Evolutionary conservation across 2,113 vertebrate genomes (phyloP), one percentile per base, ranked within the genome.

Genomic region (Nothoprocta pentlandii): DNA sequence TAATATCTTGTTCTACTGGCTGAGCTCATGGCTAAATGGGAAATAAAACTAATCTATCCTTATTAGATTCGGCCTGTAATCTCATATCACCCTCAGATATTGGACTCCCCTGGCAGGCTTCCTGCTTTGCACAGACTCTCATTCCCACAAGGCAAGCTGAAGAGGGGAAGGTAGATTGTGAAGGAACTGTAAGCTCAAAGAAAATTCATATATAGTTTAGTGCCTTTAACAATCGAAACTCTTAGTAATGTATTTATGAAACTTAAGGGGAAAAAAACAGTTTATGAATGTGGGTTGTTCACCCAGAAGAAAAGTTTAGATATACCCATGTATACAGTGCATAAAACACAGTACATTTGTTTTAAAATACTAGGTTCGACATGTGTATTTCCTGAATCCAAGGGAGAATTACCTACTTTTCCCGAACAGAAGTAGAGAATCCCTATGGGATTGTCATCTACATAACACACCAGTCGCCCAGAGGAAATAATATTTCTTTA

Each of bases 11-110:
- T 64, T 95, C 82, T 94, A 87, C 69, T 63, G 82, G 75, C 73
- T 95, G 92, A 49, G 82, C 87, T 95, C 2, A 2, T 95, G 93
- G 96, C 95, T 96, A 96, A 96, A 96, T 23, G 76, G 80, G 93
- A 97, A 95, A 95, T 88, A 97, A 96, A 97, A 85, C 82, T 83
- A 96, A 97, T 96, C 93, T 92, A 92, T 96, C 93, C 88, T 95
- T 97, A 96, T 97, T 97, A 93, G 92, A 94, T 97, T 97, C 93
- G 74, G 51, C 22, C 85, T 89, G 86, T 91, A 97, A 81, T 95
- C 86, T 97, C 92, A 89, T 96, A 97, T 87, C 66, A 79, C 64
- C 61, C 85, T 94, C 87, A 95, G 69, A 94, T 97, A 96, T 96
- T 97, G 94, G 80, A 95, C 96, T 97, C 96, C 62, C 32, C 83